These are phyloP conservation scores for Apus apus DNA, from an alignment of 2,113 vertebrate genomes.

Conservation along the genomic window DNA sequence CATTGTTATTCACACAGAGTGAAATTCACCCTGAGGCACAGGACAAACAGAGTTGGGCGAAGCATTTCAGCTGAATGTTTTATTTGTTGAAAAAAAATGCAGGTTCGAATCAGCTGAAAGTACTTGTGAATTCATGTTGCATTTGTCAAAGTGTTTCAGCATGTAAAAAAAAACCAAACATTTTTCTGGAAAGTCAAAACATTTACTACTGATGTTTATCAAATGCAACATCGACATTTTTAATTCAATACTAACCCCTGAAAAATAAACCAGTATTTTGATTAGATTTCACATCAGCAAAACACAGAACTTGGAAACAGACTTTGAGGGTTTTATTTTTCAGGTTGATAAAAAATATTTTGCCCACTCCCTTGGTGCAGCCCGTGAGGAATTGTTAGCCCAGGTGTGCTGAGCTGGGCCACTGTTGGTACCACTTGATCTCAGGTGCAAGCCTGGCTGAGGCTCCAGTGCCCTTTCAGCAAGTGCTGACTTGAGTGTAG, in stretches of 20 bases:
- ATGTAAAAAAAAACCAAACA: neutral
- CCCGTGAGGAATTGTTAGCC: fast-evolving
- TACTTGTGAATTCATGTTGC: neutral
- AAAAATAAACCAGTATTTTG: neutral
- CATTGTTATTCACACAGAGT: constrained; percentile 21
- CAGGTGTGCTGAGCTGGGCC: neutral
- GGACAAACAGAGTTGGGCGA: neutral
- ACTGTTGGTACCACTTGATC: fast-evolving
- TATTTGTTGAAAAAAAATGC: neutral
- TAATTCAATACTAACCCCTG: too few relatives aligned
- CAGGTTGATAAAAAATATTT: neutral
- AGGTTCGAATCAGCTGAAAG: neutral
- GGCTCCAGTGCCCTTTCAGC: neutral
- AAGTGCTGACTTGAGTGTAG: fast-evolving
- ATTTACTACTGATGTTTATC: neutral
- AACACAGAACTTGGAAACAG: neutral
- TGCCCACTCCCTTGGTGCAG: fast-evolving
- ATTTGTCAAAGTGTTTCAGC: neutral
- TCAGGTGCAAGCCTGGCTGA: fast-evolving
- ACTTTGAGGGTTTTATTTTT: neutral
- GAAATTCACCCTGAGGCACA: neutral
- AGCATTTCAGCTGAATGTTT: neutral
- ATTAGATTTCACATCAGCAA: neutral
- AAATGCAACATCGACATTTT: neutral
- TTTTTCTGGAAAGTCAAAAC: neutral